Percentiles rank a stretch among this genome's conserved stretches.
phyloP scores from a whole-genome alignment of 2,113 vertebrate genomes.

The Chitala chitala region DNA sequence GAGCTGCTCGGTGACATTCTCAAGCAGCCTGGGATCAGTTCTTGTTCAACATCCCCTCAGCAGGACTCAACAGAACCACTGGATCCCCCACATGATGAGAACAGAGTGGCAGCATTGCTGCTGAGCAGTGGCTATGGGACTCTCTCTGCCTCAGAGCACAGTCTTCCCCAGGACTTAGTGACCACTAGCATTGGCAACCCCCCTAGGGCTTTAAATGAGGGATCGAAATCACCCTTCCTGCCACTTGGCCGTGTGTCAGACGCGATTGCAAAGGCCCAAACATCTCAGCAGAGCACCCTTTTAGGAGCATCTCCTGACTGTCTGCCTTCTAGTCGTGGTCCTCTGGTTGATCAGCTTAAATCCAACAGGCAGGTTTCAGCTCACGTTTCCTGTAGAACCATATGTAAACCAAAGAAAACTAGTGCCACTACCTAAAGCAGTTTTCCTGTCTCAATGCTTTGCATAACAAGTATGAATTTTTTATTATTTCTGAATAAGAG shows the following conservation, averaged over 20 bases:
- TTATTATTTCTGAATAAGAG: too few relatives aligned
- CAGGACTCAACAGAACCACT: constrained; percentile 45
- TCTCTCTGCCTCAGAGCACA: constrained; percentile 61
- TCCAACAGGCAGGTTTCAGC: constrained; percentile 35
- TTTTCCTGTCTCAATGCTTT: too few relatives aligned
- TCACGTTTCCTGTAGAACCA: too few relatives aligned
- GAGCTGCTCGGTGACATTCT: constrained; percentile 52
- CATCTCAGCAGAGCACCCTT: background rate
- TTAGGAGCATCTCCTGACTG: background rate
- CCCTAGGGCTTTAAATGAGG: constrained; percentile 21
- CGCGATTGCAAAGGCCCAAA: constrained; percentile 7
- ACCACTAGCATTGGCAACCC: constrained; percentile 21
- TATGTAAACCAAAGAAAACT: too few relatives aligned
- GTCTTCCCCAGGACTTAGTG: constrained; percentile 31
- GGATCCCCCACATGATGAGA: constrained; percentile 46
- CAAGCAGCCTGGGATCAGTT: constrained; percentile 42
- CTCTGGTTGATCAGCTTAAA: constrained; percentile 40
- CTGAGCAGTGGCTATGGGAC: constrained; percentile 82
- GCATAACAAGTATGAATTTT: too few relatives aligned
- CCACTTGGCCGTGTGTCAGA: constrained; percentile 30
- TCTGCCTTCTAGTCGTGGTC: background rate
- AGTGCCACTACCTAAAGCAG: too few relatives aligned
- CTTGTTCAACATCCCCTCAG: constrained; percentile 46
- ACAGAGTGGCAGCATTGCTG: constrained; percentile 46
- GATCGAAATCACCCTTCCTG: constrained; percentile 26